A percentile compares a stretch with the other conserved stretches of the same genome.
phyloP scores from a whole-genome alignment of 2,797 vertebrate genomes.

The Melanotaenia trifasciata region DNA sequence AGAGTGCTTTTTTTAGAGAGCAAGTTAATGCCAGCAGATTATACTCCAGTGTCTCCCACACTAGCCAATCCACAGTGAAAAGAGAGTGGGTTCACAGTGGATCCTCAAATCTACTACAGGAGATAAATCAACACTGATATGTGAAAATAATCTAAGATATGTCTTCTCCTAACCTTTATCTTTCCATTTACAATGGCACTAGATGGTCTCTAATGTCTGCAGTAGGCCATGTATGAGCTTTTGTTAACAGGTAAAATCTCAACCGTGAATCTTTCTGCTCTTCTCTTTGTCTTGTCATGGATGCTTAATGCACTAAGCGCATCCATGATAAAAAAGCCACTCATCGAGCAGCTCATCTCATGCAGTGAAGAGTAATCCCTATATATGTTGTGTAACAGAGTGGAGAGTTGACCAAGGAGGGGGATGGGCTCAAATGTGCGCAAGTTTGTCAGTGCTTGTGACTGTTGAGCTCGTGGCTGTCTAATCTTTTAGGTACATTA shows the following conservation, averaged over 20 bases:
- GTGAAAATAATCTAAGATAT: slow-evolving; percentile 8
- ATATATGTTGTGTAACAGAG: slow-evolving; percentile 90
- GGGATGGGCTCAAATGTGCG: slow-evolving; percentile 68
- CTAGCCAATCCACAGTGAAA: slow-evolving; percentile 78
- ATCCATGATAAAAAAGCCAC: slow-evolving; percentile 78
- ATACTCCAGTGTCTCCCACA: slow-evolving; percentile 82
- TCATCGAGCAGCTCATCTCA: slow-evolving; percentile 76
- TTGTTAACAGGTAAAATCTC: slow-evolving; percentile 39
- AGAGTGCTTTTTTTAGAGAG: slow-evolving; percentile 89
- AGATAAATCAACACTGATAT: slow-evolving; percentile 24
- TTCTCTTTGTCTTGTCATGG: slow-evolving; percentile 40
- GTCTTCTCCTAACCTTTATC: slow-evolving; percentile 18
- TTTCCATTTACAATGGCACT: slow-evolving; percentile 4
- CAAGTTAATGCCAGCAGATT: slow-evolving; percentile 88
- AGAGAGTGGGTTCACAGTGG: slow-evolving; percentile 54
- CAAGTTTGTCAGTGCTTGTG: slow-evolving; percentile 73
- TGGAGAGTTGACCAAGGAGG: slow-evolving; percentile 78
- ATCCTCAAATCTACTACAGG: slow-evolving; percentile 35
- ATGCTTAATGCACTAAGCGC: slow-evolving; percentile 50
- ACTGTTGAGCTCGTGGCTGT: slow-evolving; percentile 74
- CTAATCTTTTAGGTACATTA: slow-evolving; percentile 80
- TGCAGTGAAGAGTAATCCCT: slow-evolving; percentile 82
- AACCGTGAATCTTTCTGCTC: slow-evolving; percentile 8
- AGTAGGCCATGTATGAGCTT: neutral
- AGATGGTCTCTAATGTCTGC: slow-evolving; percentile 14